Evolutionary conservation across 2,888 invertebrate species (phyloP).

Genomic region (Anaspis maculata): DNA sequence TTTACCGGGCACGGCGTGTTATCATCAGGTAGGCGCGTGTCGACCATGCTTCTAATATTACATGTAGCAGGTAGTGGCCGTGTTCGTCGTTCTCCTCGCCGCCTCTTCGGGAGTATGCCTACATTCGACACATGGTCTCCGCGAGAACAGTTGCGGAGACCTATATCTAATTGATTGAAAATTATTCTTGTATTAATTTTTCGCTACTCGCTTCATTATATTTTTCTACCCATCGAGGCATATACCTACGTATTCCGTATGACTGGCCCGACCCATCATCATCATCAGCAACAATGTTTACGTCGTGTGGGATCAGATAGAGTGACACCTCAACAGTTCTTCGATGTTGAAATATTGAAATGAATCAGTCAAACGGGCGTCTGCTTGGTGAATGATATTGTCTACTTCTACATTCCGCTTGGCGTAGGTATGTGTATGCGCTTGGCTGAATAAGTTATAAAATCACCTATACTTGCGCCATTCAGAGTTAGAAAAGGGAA

Average conservation of each 20-base stretch:
- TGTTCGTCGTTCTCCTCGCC: constrained; percentile 8
- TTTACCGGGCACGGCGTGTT: constrained; percentile 12
- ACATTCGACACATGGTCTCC: constrained; percentile 23
- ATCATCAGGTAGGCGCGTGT: constrained; percentile 24
- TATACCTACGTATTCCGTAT: constrained; percentile 10
- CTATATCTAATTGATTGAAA: constrained; percentile 26
- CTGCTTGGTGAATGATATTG: too few relatives aligned
- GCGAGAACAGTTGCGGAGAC: constrained; percentile 24
- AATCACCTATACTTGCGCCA: too few relatives aligned
- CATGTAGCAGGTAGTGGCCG: constrained; percentile 15
- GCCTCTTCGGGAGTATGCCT: too few relatives aligned
- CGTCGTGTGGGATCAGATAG: constrained; percentile 2
- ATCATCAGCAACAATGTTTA: neutral
- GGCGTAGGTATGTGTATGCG: too few relatives aligned
- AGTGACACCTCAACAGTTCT: constrained; percentile 7
- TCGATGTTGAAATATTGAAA: neutral
- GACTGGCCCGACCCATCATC: constrained; percentile 1
- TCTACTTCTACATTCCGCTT: too few relatives aligned
- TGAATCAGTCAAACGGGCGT: neutral
- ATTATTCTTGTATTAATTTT: constrained; percentile 20
- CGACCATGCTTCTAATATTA: constrained; percentile 16
- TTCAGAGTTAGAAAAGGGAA: neutral
- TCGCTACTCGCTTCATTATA: constrained; percentile 4
- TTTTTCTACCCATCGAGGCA: constrained; percentile 4
- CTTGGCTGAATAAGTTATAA: too few relatives aligned